Conservation (phyloP, 2,888 invertebrate genomes). For the Hemistola chrysoprasaria region DNA sequence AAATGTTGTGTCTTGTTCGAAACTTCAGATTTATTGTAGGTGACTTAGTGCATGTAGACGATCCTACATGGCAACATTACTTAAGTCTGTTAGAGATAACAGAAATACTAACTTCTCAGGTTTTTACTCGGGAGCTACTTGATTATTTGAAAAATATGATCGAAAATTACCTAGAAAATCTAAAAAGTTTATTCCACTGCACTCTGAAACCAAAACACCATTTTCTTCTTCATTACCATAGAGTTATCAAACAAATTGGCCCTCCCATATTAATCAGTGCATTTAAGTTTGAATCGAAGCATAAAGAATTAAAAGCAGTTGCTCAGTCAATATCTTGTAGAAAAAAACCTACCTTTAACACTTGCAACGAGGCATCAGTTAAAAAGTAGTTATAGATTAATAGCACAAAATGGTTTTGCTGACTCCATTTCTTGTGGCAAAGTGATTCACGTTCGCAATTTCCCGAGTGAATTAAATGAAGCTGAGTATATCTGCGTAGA, state of each 20-base stretch:
- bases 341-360: too few relatives aligned
- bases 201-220: constrained; percentile 11
- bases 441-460: too few relatives aligned
- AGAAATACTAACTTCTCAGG: constrained; percentile 1
- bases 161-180: not conserved
- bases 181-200: not conserved
- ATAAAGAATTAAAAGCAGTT: too few relatives aligned
- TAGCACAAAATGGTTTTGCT: too few relatives aligned
- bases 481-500: too few relatives aligned
- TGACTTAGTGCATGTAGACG: not conserved
- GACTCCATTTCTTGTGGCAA: too few relatives aligned
- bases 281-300: constrained; percentile 2
- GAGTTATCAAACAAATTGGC: constrained; percentile 8
- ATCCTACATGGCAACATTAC: constrained; percentile 1
- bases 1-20: constrained; percentile 2
- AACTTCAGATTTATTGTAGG: constrained; percentile 2
- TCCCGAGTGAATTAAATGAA: constrained; percentile 3
- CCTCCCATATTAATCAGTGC: constrained; percentile 1
- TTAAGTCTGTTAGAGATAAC: constrained; percentile 2
- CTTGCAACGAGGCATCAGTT: too few relatives aligned
- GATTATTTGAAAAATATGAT: not conserved
- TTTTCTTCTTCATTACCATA: constrained; percentile 10
- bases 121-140: too few relatives aligned
- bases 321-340: too few relatives aligned
- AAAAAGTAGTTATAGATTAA: too few relatives aligned